Conservation (phyloP, 2,888 invertebrate genomes). For the Apodemia hepburni region DNA sequence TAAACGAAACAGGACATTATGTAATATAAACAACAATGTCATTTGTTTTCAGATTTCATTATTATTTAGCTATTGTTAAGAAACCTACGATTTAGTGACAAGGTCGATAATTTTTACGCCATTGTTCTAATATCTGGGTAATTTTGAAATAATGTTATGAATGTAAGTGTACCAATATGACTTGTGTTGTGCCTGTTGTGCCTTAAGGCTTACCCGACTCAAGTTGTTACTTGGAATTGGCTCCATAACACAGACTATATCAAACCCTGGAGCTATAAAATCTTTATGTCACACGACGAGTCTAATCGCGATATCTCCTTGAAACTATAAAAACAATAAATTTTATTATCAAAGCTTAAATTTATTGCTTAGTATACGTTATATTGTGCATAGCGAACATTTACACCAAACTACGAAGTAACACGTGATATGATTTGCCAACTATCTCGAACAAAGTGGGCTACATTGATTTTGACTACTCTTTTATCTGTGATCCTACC, state of each 20-base stretch:
- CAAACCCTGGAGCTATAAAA: conserved; percentile 49
- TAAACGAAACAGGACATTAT: neutral
- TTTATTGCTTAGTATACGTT: conserved; percentile 42
- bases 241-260: conserved; percentile 53
- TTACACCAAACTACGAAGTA: conserved; percentile 6
- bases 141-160: neutral
- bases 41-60: neutral
- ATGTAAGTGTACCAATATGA: conserved; percentile 16
- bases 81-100: neutral
- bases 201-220: conserved; percentile 67
- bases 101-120: neutral
- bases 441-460: neutral
- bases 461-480: neutral
- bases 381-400: conserved; percentile 41
- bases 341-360: conserved; percentile 53
- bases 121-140: neutral
- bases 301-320: conserved; percentile 67
- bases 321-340: conserved; percentile 73
- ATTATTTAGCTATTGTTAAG: neutral
- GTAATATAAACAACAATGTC: neutral
- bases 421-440: neutral
- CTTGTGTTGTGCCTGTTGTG: conserved; percentile 33
- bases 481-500: neutral
- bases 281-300: conserved; percentile 62
- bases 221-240: conserved; percentile 46